Evolutionary conservation across 2,888 invertebrate species (phyloP), one percentile per base, ranked within the genome.

Genomic region (Thyatira batis): DNA sequence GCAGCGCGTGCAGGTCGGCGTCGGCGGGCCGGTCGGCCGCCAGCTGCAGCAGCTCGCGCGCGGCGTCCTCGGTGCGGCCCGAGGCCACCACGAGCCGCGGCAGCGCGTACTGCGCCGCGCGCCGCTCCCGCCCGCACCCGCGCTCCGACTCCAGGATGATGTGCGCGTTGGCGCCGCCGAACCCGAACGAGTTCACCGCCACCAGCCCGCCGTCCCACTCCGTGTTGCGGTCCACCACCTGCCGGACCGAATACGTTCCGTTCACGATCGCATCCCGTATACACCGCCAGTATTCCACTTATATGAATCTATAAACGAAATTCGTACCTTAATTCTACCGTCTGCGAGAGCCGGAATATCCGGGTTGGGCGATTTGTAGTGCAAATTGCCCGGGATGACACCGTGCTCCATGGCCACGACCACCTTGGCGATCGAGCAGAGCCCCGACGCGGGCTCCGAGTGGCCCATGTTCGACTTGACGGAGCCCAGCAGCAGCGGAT

Each of bases 401-500:
- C 97, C 97, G 52, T 94, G 87, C 89, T 99, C 98, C 97, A 99
- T 98, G 13, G 98, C 97, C 57, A 99, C 94, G 20, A 99, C 84
- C 52, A 84, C 94, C 87, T 99, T 99, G 10, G 97, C 97, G 62
- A 99, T 92, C 0, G 98, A 96, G 78, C 98, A 97, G 21, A 99
- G 92, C 23, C 98, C 98, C 45, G 97, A 97, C 0, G 96, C 96
- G 0, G 98, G 97, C 88, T 99, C 99, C 3, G 98, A 96, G 84
- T 99, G 99, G 1, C 99, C 99, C 98, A 99, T 98, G 89, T 99
- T 99, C 20, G 98, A 98, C 85, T 99, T 99, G 0, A 99, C 97
- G 0, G 99, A 98, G 17, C 99, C 99, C 73, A 99, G 95, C 45
- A 98, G 87, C 46, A 99, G 93, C 5, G 99, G 98, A 27, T 89